Conservation (phyloP, 2,888 invertebrate genomes). For the Hirudinaria manillensis region DNA sequence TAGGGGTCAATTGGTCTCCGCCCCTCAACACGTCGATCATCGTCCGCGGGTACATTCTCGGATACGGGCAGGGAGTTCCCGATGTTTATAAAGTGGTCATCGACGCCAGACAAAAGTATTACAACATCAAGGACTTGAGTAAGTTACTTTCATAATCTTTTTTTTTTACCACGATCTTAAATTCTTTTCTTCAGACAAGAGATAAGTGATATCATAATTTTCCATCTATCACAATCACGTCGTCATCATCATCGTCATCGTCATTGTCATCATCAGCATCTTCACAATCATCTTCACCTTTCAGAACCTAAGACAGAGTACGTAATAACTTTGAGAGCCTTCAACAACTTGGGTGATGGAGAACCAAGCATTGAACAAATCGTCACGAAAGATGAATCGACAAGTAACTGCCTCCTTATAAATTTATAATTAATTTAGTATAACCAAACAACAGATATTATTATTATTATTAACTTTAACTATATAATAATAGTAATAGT, state of each 20-base stretch:
- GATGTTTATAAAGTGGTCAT: slow-evolving; percentile 75
- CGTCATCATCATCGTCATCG: too few species aligned
- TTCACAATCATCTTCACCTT: background rate
- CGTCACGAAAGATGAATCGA: slow-evolving; percentile 1
- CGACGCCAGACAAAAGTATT: slow-evolving; percentile 74
- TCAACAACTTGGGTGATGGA: slow-evolving; percentile 25
- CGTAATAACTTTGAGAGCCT: slow-evolving; percentile 22
- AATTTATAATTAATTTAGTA: background rate
- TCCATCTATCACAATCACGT: too few species aligned
- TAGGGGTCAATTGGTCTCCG: slow-evolving; percentile 81
- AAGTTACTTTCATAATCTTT: slow-evolving; percentile 44
- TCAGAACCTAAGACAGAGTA: slow-evolving; percentile 26
- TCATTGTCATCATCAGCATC: too few species aligned
- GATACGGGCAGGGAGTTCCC: slow-evolving; percentile 92
- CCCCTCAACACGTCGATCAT: slow-evolving; percentile 72
- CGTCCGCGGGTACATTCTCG: slow-evolving; percentile 81
- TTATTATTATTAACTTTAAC: too few species aligned
- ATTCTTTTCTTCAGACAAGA: background rate
- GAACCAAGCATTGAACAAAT: slow-evolving; percentile 18
- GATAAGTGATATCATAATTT: background rate
- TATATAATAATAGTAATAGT: background rate
- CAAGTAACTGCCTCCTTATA: background rate
- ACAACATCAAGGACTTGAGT: slow-evolving; percentile 73
- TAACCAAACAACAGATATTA: too few species aligned
- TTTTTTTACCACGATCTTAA: background rate